Percentiles rank a stretch among this genome's conserved stretches.
These are phyloP conservation scores for Creontiades dilutus DNA, from an alignment of 2,888 invertebrate genomes.

Conservation along the genomic window DNA sequence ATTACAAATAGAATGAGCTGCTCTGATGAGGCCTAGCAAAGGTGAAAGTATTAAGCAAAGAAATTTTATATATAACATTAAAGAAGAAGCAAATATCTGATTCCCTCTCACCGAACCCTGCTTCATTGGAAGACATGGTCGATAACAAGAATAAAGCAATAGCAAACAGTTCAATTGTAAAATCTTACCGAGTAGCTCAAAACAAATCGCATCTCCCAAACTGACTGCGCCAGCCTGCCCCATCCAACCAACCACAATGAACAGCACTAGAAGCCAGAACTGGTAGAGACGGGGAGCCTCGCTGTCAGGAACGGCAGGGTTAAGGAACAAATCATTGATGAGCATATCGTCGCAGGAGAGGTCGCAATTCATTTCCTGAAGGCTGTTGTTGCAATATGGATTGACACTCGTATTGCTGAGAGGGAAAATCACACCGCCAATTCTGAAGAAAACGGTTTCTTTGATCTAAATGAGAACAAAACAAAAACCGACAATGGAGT, in stretches of 20 bases:
- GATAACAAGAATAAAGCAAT: too few relatives aligned
- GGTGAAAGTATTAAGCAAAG: too few relatives aligned
- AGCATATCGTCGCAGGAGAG: constrained; percentile 79
- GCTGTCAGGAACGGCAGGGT: constrained; percentile 77
- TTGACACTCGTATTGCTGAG: constrained; percentile 73
- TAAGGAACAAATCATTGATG: constrained; percentile 79
- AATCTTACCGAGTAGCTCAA: constrained; percentile 86
- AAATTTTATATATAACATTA: too few relatives aligned
- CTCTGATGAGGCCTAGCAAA: too few relatives aligned
- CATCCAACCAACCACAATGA: constrained; percentile 89
- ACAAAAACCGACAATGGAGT: background rate
- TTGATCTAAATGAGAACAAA: constrained; percentile 73
- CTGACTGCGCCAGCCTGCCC: constrained; percentile 93
- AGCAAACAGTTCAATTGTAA: background rate
- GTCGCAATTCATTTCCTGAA: constrained; percentile 80
- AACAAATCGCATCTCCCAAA: constrained; percentile 93
- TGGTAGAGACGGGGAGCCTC: constrained; percentile 78
- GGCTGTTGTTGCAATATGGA: constrained; percentile 78
- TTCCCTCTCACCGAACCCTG: too few relatives aligned
- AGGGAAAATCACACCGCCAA: constrained; percentile 78
- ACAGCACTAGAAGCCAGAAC: constrained; percentile 88
- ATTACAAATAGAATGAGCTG: too few relatives aligned
- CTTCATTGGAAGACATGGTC: too few relatives aligned
- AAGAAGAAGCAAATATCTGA: too few relatives aligned
- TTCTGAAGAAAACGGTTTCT: constrained; percentile 76